A percentile compares a stretch with the other conserved stretches of the same genome.
Conservation (phyloP, 1,140 invertebrate species). For the Calephelis nemesis region DNA sequence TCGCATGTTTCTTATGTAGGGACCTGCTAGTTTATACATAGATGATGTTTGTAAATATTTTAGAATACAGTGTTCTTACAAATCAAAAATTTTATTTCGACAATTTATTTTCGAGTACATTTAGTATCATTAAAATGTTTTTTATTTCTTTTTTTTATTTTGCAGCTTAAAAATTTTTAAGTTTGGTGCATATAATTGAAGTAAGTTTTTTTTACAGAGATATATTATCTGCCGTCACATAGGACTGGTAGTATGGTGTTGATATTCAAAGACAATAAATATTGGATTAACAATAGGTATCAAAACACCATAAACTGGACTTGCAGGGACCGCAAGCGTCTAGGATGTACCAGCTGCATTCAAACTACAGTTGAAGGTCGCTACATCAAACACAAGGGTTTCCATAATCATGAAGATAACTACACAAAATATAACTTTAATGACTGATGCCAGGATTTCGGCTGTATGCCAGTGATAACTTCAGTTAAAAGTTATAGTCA, state of each 20-base stretch:
- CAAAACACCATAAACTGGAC: conserved; percentile 76
- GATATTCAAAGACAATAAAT: conserved; percentile 74
- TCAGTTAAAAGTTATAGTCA: conserved; percentile 35
- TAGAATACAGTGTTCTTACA: conserved; percentile 74
- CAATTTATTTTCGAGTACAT: conserved; percentile 8
- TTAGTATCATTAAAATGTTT: conserved; percentile 5
- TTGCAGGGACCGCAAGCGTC: conserved; percentile 62
- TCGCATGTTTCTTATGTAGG: conserved; percentile 64
- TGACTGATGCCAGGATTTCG: conserved; percentile 47
- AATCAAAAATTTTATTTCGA: conserved; percentile 35
- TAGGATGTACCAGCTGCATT: conserved; percentile 68
- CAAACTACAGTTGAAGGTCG: conserved; percentile 67
- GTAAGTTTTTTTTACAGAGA: conserved; percentile 55
- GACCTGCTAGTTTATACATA: conserved; percentile 63
- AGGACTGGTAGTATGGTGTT: conserved; percentile 70
- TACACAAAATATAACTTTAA: conserved; percentile 75
- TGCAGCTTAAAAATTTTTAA: conserved; percentile 1
- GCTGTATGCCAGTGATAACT: conserved; percentile 41
- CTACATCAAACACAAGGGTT: conserved; percentile 68
- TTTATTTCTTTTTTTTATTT: conserved; percentile 7
- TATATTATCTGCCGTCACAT: conserved; percentile 69
- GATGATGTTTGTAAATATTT: conserved; percentile 56
- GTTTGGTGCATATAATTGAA: conserved; percentile 26
- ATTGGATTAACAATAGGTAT: conserved; percentile 73
- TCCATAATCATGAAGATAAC: conserved; percentile 68